Percentiles rank a stretch among this genome's conserved stretches.
Evolutionary conservation across 2,113 vertebrate species (phyloP).

Genomic region (Pithys albifrons): DNA sequence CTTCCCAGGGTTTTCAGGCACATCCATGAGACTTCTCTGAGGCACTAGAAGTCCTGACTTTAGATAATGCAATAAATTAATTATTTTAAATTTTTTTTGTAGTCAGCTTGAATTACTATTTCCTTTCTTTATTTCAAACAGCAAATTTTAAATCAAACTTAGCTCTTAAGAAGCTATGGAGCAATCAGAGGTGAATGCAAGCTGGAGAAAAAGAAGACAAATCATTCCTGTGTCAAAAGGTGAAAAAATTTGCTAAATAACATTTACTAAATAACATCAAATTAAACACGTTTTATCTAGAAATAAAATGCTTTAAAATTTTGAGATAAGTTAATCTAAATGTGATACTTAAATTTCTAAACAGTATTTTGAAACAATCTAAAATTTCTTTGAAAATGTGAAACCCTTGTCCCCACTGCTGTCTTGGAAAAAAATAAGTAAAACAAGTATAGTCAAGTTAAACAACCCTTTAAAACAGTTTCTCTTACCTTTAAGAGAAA

Average conservation of each 20-base stretch:
- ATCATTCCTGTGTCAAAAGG: not conserved
- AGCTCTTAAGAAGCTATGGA: not conserved
- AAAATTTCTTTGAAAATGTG: not conserved
- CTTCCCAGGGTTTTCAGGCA: not conserved
- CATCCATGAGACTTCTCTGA: rapidly evolving
- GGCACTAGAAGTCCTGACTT: not conserved
- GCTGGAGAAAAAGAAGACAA: not conserved
- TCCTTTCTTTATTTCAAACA: not conserved
- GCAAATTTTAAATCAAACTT: not conserved
- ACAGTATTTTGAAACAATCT: not conserved
- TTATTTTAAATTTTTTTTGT: not conserved
- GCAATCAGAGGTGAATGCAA: rapidly evolving
- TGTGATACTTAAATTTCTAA: not conserved
- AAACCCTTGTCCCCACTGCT: rapidly evolving
- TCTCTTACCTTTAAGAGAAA: not conserved
- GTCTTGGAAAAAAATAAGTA: not conserved
- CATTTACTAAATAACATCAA: not conserved
- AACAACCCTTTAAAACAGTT: not conserved
- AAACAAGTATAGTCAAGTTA: not conserved
- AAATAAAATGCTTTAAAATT: not conserved
- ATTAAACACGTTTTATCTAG: not conserved
- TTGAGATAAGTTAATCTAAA: not conserved
- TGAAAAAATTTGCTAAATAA: not conserved
- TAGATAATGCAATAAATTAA: rapidly evolving
- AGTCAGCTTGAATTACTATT: rapidly evolving